A percentile compares a stretch with the other conserved stretches of the same genome.
These are phyloP conservation scores for Penaeus japonicus DNA, from an alignment of 1,140 invertebrate species.

Conservation along the genomic window DNA sequence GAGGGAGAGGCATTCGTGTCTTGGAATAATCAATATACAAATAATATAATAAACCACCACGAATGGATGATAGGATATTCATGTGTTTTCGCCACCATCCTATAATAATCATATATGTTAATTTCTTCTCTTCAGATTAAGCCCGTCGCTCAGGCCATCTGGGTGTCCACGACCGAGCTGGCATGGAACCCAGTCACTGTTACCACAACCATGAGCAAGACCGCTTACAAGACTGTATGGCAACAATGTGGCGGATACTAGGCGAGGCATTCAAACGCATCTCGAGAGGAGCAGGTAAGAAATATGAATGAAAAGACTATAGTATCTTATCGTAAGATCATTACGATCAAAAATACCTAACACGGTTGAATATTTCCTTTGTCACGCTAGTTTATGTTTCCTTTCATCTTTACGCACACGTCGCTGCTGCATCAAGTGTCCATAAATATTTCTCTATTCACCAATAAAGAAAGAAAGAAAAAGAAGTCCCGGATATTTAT, in stretches of 20 bases:
- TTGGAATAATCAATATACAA: neutral
- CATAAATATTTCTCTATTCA: too few relatives aligned
- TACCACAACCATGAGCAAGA: conserved; percentile 16
- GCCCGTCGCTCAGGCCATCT: neutral
- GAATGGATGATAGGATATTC: neutral
- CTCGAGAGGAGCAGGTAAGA: too few relatives aligned
- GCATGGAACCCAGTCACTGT: conserved; percentile 22
- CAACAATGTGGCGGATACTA: neutral
- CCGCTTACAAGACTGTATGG: conserved; percentile 18
- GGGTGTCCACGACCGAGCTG: conserved; percentile 7
- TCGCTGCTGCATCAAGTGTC: too few relatives aligned
- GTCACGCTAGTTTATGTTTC: too few relatives aligned
- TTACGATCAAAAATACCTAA: too few relatives aligned
- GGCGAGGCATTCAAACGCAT: too few relatives aligned
- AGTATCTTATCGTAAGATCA: too few relatives aligned
- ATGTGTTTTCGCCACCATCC: neutral
- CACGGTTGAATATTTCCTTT: too few relatives aligned
- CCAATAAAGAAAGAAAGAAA: too few relatives aligned
- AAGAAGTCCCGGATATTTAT: neutral
- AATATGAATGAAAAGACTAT: too few relatives aligned
- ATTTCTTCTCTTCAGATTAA: neutral
- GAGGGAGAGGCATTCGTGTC: too few relatives aligned
- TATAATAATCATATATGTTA: neutral
- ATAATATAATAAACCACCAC: neutral
- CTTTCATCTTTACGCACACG: too few relatives aligned